Base-by-base conservation (phyloP, 2,888 invertebrate genomes). In the Frankliniella fusca region DNA sequence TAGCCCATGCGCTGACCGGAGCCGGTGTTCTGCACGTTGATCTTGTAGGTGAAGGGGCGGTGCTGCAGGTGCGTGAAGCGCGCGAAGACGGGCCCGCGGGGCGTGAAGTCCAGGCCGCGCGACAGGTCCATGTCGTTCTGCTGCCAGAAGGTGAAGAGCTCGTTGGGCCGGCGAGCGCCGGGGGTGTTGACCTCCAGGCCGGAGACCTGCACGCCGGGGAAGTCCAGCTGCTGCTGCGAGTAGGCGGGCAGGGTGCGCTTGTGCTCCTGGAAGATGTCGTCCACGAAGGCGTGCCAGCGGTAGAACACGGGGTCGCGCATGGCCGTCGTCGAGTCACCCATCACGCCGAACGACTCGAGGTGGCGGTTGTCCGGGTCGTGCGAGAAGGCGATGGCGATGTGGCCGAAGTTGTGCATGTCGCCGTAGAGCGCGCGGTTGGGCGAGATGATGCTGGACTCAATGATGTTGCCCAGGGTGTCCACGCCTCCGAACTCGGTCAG, bases 251-350 rank as follows among this genome's bases (percentile, higher is more conserved):
- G 88, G 20, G 92, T 92, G 83, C 90, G 89, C 88, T 96, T 96
- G 88, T 93, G 93, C 84, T 92, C 90, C 85, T 92, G 91, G 90
- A 95, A 95, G 50, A 96, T 89, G 85, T 94, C 93, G 85, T 96
- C 94, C 48, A 95, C 90, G 87, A 92, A 93, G 0, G 93, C 91
- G 86, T 96, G 96, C 94, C 94, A 95, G 86, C 94, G 92, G 89
- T 95, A 96, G 90, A 96, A 96, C 27, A 94, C 89, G 0, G 96
- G 95, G 88, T 96, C 96, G 2, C 96, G 90, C 95, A 96, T 95
- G 0, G 95, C 94, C 0, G 95, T 95, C 0, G 94, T 92, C 0
- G 94, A 92, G 86, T 95, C 95, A 0, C 95, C 95, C 92, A 96
- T 95, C 49, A 95, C 93, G 76, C 94, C 93, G 86, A 94, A 94